phyloP scores from a whole-genome alignment of 2,113 vertebrate species.

The Edolisoma coerulescens region DNA sequence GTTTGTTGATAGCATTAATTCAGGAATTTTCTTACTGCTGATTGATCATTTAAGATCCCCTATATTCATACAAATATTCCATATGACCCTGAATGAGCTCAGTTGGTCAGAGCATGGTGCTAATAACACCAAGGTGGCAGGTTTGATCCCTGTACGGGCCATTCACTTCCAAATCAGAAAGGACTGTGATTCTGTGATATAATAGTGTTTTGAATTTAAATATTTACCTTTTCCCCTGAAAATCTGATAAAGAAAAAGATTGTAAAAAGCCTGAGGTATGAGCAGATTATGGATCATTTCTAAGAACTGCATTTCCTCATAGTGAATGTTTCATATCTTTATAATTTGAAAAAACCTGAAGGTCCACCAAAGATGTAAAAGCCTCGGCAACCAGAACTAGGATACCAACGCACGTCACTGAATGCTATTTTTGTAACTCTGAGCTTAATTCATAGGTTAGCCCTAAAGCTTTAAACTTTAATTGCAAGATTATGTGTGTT shows the following conservation, averaged over 20 bases:
- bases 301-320: not conserved
- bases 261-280: not conserved
- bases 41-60: not conserved
- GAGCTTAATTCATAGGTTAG: not conserved
- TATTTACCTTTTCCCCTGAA: not conserved
- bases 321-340: not conserved
- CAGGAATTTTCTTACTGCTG: not conserved
- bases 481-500: not conserved
- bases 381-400: not conserved
- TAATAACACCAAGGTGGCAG: not conserved
- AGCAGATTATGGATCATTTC: not conserved
- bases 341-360: not conserved
- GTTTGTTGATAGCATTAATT: not conserved
- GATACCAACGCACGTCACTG: fast-evolving
- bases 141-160: not conserved
- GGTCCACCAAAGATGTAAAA: not conserved
- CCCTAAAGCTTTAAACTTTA: not conserved
- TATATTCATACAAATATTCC: not conserved
- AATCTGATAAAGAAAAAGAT: not conserved
- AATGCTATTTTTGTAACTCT: not conserved
- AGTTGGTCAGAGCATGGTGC: not conserved
- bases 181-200: not conserved
- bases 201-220: not conserved
- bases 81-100: not conserved
- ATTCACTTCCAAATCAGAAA: not conserved